Evolutionary conservation across 2,113 vertebrate species (phyloP).

Genomic region (Delphinapterus leucas): DNA sequence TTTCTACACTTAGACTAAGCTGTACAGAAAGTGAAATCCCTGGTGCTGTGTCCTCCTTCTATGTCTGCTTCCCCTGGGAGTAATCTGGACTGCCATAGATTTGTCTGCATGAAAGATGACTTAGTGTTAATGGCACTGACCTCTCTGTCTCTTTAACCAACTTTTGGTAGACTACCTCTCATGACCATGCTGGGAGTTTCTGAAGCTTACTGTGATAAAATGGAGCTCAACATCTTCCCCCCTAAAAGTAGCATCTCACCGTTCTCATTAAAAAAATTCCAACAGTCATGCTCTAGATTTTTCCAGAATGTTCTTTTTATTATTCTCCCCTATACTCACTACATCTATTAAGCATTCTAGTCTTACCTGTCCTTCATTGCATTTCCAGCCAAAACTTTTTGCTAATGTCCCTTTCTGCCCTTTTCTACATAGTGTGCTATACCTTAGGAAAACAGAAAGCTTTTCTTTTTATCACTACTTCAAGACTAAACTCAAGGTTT

Average conservation of each 20-base stretch:
- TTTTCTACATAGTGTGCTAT: neutral
- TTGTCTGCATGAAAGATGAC: neutral
- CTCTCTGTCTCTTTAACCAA: neutral
- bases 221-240: neutral
- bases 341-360: neutral
- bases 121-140: neutral
- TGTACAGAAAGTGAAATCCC: neutral
- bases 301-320: neutral
- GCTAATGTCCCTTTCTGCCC: neutral
- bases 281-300: neutral
- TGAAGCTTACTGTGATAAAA: neutral
- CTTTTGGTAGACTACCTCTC: neutral
- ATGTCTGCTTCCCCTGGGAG: neutral
- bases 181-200: neutral
- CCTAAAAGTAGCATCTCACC: neutral
- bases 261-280: neutral
- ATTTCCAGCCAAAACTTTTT: neutral
- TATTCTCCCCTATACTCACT: neutral
- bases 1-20: neutral
- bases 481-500: neutral
- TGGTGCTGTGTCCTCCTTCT: neutral
- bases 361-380: neutral
- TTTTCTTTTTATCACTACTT: neutral
- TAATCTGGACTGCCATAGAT: neutral
- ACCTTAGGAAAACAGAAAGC: neutral